Evolutionary conservation across 2,797 vertebrate species (phyloP).

Genomic region (Momotus momota): DNA sequence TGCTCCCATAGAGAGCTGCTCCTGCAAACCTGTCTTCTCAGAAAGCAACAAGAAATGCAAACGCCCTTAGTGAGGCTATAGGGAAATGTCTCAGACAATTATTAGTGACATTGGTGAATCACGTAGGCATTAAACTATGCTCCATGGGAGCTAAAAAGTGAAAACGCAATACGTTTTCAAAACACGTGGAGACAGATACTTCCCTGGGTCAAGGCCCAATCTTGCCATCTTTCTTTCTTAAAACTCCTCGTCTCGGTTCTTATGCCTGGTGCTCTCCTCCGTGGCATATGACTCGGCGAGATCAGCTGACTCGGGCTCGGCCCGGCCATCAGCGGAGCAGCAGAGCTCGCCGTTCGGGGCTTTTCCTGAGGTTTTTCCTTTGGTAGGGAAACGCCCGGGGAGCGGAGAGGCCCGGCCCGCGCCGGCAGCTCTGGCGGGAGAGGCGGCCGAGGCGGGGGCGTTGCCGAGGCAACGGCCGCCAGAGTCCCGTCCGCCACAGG

Average conservation of each 20-base stretch:
- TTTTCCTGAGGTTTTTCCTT: no score
- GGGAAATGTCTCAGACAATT: background rate
- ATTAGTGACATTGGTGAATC: background rate
- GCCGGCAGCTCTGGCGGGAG: no score
- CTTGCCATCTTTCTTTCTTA: background rate
- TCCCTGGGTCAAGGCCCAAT: background rate
- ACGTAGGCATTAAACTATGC: background rate
- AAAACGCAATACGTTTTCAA: constrained; percentile 24
- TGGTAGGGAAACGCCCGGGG: no score
- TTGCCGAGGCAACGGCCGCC: no score
- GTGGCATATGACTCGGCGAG: no score
- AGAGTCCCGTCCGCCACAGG: no score
- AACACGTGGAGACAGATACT: background rate
- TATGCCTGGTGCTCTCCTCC: background rate
- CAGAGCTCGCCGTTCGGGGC: no score
- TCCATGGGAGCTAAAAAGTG: background rate
- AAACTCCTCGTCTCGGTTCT: background rate
- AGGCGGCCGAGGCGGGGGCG: no score
- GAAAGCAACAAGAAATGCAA: background rate
- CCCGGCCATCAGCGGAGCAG: no score
- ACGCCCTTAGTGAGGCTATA: no score
- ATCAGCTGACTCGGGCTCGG: no score
- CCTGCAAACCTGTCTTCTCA: background rate
- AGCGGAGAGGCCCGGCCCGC: no score
- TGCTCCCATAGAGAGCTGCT: background rate